These are phyloP conservation scores for Zaprionus bogoriensis DNA, from an alignment of 2,888 invertebrate genomes.

Conservation along the genomic window DNA sequence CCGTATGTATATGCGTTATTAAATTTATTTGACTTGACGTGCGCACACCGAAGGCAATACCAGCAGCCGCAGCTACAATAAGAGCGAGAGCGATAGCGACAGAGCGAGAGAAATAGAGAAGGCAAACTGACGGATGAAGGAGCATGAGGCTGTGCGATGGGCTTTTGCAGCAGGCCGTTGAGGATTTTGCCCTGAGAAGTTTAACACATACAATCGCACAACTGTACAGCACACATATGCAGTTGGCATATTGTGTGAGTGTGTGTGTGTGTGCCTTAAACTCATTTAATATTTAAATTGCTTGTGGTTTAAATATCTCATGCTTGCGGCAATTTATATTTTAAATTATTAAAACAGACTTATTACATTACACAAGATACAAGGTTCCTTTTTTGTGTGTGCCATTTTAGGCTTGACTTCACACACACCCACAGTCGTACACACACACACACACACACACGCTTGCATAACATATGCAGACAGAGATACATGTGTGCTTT, in stretches of 20 bases:
- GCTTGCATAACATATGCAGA: not conserved
- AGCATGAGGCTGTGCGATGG: slow-evolving; percentile 43
- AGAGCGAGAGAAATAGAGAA: slow-evolving; percentile 5
- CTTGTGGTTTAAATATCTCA: slow-evolving; percentile 74
- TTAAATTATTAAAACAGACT: slow-evolving; percentile 75
- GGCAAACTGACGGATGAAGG: not conserved
- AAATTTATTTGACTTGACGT: slow-evolving; percentile 77
- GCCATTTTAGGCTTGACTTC: slow-evolving; percentile 54
- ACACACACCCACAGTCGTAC: slow-evolving; percentile 25
- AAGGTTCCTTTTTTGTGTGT: slow-evolving; percentile 25
- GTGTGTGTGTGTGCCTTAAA: slow-evolving; percentile 29
- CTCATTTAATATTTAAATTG: slow-evolving; percentile 78
- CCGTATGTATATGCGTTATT: slow-evolving; percentile 72
- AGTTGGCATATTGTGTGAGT: slow-evolving; percentile 1
- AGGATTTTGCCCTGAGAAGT: slow-evolving; percentile 32
- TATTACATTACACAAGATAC: slow-evolving; percentile 59
- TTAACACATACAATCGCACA: slow-evolving; percentile 20
- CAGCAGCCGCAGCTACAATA: slow-evolving; percentile 20
- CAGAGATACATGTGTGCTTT: not conserved
- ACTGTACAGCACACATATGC: not conserved
- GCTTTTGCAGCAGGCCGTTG: slow-evolving; percentile 30
- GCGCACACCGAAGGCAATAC: slow-evolving; percentile 45
- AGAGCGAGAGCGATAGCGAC: not conserved
- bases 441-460: slow-evolving; percentile 3
- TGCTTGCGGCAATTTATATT: slow-evolving; percentile 74